These are phyloP conservation scores for Harpalus rubripes DNA, from an alignment of 2,888 invertebrate genomes.

Conservation along the genomic window DNA sequence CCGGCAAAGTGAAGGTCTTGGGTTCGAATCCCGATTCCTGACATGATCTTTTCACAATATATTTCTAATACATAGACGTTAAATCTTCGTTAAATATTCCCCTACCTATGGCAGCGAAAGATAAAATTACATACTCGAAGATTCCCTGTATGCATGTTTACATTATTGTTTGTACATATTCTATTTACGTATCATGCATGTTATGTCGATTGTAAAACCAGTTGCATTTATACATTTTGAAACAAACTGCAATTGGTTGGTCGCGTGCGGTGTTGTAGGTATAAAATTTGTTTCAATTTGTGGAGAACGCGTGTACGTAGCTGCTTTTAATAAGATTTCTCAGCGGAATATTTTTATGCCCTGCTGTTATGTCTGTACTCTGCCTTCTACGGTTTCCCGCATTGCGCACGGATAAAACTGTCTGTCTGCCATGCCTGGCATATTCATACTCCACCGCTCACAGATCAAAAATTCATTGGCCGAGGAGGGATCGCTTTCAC, in stretches of 20 bases:
- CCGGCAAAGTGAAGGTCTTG: no score
- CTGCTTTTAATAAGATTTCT: constrained; percentile 62
- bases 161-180: no score
- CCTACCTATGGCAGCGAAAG: no score
- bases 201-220: not conserved
- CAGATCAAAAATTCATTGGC: constrained; percentile 9
- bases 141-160: no score
- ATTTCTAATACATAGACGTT: no score
- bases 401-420: constrained; percentile 25
- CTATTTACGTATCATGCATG: no score
- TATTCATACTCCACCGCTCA: not conserved
- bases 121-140: no score
- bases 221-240: constrained; percentile 17
- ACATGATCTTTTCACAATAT: no score
- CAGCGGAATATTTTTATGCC: constrained; percentile 58
- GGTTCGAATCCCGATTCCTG: no score
- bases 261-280: not conserved
- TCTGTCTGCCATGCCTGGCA: not conserved
- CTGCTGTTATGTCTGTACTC: constrained; percentile 36
- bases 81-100: no score
- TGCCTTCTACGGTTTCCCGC: constrained; percentile 54
- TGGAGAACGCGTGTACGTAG: constrained; percentile 25
- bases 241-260: not conserved
- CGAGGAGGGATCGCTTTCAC: not conserved
- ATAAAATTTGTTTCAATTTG: constrained; percentile 46